phyloP scores from a whole-genome alignment of 2,888 invertebrate genomes.

The Choristoneura rosaceana region DNA sequence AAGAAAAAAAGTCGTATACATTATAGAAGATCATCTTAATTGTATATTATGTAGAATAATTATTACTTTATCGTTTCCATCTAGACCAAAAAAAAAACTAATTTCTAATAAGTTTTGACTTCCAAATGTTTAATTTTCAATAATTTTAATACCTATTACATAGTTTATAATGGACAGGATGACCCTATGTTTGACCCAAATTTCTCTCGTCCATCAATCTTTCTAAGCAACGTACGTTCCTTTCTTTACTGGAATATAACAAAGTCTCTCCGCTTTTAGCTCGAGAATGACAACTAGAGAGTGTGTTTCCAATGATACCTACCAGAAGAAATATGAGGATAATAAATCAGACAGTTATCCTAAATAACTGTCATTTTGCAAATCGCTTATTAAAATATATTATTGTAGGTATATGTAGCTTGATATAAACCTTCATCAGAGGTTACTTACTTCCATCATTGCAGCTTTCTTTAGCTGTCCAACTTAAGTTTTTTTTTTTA shows the following conservation, averaged over 20 bases:
- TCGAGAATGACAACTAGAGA: neutral
- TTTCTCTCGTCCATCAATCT: conserved; percentile 24
- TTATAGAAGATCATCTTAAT: too few relatives aligned
- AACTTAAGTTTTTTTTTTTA: too few relatives aligned
- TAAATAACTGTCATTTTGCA: neutral
- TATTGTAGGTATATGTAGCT: neutral
- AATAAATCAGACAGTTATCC: neutral
- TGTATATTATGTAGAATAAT: too few relatives aligned
- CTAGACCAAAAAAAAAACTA: too few relatives aligned
- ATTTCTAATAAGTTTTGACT: too few relatives aligned
- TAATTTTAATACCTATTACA: neutral
- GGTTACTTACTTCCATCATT: too few relatives aligned
- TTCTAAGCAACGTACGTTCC: conserved; percentile 12
- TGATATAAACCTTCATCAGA: too few relatives aligned
- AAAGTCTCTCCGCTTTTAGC: neutral
- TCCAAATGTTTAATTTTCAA: too few relatives aligned
- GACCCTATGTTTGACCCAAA: conserved; percentile 27
- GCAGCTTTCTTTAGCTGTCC: too few relatives aligned
- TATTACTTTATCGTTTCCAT: too few relatives aligned
- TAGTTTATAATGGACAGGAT: neutral
- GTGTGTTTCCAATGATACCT: neutral
- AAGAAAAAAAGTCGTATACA: too few relatives aligned
- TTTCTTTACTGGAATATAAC: conserved; percentile 18
- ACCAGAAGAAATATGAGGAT: neutral
- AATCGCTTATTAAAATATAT: neutral